These are phyloP conservation scores for Babylonia areolata DNA, from an alignment of 1,140 invertebrate species.

Conservation along the genomic window DNA sequence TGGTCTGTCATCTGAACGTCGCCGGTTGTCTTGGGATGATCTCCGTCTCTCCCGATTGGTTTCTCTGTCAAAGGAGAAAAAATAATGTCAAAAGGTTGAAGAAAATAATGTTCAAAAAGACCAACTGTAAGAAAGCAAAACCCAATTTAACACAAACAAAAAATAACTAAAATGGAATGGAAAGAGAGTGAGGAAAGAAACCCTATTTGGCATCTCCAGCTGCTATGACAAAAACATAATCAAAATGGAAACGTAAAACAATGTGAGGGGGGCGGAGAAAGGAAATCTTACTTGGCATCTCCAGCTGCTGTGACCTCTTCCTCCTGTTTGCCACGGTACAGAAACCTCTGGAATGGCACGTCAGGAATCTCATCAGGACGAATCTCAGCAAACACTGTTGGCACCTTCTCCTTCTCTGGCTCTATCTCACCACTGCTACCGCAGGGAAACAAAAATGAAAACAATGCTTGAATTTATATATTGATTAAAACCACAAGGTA, in stretches of 20 bases:
- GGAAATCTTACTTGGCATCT: conserved; percentile 13
- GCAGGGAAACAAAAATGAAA: not conserved
- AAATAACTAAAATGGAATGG: no score
- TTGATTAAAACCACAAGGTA: no score
- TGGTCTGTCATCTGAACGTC: conserved; percentile 45
- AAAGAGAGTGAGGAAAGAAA: no score
- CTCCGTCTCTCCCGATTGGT: conserved; percentile 36
- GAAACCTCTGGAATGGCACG: conserved; percentile 62
- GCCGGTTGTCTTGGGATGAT: conserved; percentile 51
- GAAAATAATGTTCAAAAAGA: no score
- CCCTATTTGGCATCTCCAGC: no score
- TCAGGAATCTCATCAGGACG: conserved; percentile 67
- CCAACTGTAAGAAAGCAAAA: no score
- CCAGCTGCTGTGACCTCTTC: conserved; percentile 35
- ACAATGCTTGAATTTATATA: not conserved
- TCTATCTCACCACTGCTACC: conserved; percentile 25
- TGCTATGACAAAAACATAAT: no score
- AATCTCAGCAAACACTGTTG: conserved; percentile 60
- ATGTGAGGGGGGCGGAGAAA: no score
- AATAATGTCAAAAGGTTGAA: no score
- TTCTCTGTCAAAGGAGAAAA: not conserved
- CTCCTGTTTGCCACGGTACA: conserved; percentile 51
- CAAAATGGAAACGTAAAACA: no score
- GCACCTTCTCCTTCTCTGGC: conserved; percentile 51
- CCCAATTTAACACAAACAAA: no score